A percentile compares a stretch with the other conserved stretches of the same genome.
phyloP scores from a whole-genome alignment of 2,888 invertebrate species.

The Synergus japonicus region DNA sequence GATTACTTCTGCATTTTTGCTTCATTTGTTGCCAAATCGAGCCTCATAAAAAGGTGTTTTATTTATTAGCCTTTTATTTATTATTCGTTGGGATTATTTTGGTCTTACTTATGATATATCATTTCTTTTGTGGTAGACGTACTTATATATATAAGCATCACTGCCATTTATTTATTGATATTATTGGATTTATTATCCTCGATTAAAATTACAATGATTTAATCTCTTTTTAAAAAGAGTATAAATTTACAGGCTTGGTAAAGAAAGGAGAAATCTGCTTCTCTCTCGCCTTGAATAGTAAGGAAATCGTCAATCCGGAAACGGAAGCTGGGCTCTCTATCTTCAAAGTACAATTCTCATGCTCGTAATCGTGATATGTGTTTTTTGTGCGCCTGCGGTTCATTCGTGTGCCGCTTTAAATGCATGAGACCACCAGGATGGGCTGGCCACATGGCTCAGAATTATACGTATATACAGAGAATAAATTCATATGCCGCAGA shows the following conservation, averaged over 20 bases:
- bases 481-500: neutral
- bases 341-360: constrained; percentile 61
- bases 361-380: constrained; percentile 71
- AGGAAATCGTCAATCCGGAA: constrained; percentile 9
- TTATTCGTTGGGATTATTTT: neutral
- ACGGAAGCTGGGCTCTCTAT: neutral
- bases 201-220: neutral
- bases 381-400: constrained; percentile 48
- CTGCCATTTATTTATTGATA: neutral
- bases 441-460: neutral
- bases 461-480: neutral
- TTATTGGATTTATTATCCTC: neutral
- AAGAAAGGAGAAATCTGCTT: too few species aligned
- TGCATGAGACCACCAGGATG: constrained; percentile 10
- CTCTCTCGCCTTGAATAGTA: neutral
- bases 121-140: neutral
- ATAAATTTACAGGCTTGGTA: too few species aligned
- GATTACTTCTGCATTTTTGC: constrained; percentile 24
- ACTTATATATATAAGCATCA: neutral
- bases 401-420: neutral
- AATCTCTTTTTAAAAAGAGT: neutral
- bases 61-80: constrained; percentile 29
- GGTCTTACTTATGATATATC: neutral
- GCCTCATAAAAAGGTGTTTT: constrained; percentile 10
- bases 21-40: constrained; percentile 18